These are phyloP conservation scores for Merodon equestris DNA, from an alignment of 2,888 invertebrate genomes.

Conservation along the genomic window DNA sequence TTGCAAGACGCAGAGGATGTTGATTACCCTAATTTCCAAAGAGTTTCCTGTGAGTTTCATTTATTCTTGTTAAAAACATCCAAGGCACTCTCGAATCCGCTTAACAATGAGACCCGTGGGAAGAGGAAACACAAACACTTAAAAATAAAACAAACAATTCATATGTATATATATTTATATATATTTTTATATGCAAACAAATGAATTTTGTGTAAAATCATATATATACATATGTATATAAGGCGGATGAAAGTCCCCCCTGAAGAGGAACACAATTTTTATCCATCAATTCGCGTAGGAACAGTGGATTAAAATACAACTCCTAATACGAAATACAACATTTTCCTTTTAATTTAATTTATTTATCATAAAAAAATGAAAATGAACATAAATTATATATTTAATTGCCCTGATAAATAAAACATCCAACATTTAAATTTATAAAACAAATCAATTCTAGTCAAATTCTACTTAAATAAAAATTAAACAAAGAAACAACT, in stretches of 20 bases:
- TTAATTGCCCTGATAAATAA: constrained; percentile 66
- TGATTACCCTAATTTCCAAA: constrained; percentile 2
- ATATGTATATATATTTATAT: constrained; percentile 65
- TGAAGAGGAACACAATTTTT: constrained; percentile 67
- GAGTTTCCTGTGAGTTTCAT: too few relatives aligned
- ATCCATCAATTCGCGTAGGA: constrained; percentile 69
- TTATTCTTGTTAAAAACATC: constrained; percentile 22
- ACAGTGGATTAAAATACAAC: constrained; percentile 43
- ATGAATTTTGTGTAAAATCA: constrained; percentile 60
- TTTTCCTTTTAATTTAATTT: constrained; percentile 27
- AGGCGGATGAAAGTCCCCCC: constrained; percentile 78
- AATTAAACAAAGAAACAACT: constrained; percentile 71
- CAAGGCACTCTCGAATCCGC: constrained; percentile 38
- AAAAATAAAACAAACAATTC: constrained; percentile 11
- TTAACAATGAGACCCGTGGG: constrained; percentile 12
- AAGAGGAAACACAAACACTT: too few relatives aligned
- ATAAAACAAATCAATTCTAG: constrained; percentile 73
- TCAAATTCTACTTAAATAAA: constrained; percentile 78
- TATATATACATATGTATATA: constrained; percentile 73
- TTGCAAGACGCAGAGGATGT: constrained; percentile 33
- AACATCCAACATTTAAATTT: constrained; percentile 58
- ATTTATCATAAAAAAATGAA: constrained; percentile 22
- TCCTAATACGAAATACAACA: constrained; percentile 45
- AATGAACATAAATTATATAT: constrained; percentile 44
- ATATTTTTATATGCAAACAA: constrained; percentile 62